phyloP scores from a whole-genome alignment of 2,797 vertebrate species.

The Gymnodraco acuticeps region DNA sequence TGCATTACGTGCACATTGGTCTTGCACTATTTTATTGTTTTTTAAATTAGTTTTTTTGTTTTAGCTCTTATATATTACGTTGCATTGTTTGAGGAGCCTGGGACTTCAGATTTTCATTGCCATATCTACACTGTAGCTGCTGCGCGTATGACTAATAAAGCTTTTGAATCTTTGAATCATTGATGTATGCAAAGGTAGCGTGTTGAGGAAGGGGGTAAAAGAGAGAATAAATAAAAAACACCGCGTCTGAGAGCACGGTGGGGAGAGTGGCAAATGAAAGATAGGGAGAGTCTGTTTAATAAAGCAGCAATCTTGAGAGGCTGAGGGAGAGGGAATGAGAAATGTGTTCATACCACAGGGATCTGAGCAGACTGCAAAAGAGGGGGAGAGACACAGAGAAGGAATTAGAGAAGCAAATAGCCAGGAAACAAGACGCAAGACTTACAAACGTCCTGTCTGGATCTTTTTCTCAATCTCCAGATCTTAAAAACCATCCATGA shows the following conservation, averaged over 20 bases:
- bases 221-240: conserved; percentile 65
- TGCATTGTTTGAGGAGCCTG: too few relatives aligned
- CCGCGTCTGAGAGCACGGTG: conserved; percentile 42
- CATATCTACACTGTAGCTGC: too few relatives aligned
- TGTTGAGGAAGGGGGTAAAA: conserved; percentile 29
- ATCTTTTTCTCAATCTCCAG: neutral
- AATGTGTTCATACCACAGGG: conserved; percentile 79
- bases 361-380: conserved; percentile 81
- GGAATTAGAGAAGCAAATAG: conserved; percentile 61
- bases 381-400: conserved; percentile 60
- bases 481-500: conserved; percentile 1
- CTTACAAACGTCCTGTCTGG: conserved; percentile 41
- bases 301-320: conserved; percentile 79
- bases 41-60: too few relatives aligned
- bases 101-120: too few relatives aligned
- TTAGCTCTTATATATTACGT: too few relatives aligned
- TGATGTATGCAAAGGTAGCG: conserved; percentile 51
- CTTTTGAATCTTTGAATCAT: too few relatives aligned
- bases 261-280: conserved; percentile 79
- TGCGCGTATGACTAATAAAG: too few relatives aligned
- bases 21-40: too few relatives aligned
- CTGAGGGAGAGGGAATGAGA: conserved; percentile 79
- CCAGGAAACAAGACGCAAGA: conserved; percentile 37
- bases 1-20: too few relatives aligned
- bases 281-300: conserved; percentile 83